Evolutionary conservation across 1,140 invertebrate species (phyloP).

Genomic region (Lepidurus apus): DNA sequence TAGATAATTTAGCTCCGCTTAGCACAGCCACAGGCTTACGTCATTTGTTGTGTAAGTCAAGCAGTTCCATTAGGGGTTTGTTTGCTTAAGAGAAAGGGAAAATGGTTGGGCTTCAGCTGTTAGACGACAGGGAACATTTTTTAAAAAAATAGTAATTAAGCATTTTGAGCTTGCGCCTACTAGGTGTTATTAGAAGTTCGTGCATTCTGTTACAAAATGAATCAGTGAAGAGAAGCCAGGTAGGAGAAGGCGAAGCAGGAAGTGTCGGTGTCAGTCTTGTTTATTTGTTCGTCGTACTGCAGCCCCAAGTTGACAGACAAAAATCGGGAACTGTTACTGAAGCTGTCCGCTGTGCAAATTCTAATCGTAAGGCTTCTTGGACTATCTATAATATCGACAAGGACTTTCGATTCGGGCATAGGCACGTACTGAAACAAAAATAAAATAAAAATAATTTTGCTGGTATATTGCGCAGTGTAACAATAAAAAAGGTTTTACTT

Average conservation of each 20-base stretch:
- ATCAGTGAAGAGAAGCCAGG: neutral
- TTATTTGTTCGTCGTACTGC: slow-evolving; percentile 10
- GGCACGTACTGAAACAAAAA: too few relatives aligned
- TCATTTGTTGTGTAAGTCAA: neutral
- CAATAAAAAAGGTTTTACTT: too few relatives aligned
- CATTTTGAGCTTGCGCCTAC: neutral
- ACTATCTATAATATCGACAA: neutral
- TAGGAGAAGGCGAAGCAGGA: slow-evolving; percentile 12
- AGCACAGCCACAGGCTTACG: neutral
- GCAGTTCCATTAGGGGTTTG: neutral
- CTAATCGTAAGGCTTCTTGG: neutral
- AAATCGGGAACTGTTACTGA: neutral
- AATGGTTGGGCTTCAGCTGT: neutral
- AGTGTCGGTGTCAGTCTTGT: neutral
- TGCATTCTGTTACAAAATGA: neutral
- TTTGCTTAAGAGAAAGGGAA: neutral
- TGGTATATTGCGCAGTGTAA: too few relatives aligned
- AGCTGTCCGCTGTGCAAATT: neutral
- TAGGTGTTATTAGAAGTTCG: neutral
- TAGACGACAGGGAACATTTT: too few relatives aligned
- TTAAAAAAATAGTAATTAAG: too few relatives aligned
- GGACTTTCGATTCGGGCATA: too few relatives aligned
- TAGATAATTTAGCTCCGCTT: neutral
- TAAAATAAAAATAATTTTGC: too few relatives aligned
- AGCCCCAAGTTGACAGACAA: slow-evolving; percentile 1